phyloP scores from a whole-genome alignment of 2,113 vertebrate species.

The Tyrannus savana region DNA sequence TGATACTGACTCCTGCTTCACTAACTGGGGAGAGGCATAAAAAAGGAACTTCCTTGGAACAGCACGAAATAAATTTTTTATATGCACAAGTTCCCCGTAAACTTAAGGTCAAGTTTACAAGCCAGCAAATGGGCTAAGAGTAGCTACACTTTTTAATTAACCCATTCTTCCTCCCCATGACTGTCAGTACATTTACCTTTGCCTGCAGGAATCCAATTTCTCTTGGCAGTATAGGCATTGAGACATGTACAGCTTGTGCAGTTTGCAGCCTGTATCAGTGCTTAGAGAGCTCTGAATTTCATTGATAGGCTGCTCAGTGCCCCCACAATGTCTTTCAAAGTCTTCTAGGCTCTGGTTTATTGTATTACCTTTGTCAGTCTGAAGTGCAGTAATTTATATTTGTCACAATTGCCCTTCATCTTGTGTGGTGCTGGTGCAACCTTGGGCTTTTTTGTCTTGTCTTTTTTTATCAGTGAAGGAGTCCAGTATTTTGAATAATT shows the following conservation, averaged over 20 bases:
- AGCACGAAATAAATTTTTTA: background rate
- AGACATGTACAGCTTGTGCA: background rate
- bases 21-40: background rate
- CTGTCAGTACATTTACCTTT: conserved; percentile 9
- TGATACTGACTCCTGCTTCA: background rate
- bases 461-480: background rate
- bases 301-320: background rate
- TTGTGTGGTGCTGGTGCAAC: background rate
- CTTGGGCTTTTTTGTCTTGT: background rate
- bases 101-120: background rate
- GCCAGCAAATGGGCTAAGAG: background rate
- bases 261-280: background rate
- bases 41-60: background rate
- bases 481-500: conserved; percentile 21
- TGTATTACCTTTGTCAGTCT: conserved; percentile 32
- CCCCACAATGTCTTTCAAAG: background rate
- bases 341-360: conserved; percentile 33
- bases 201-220: background rate
- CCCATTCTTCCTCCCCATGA: background rate
- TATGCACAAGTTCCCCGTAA: background rate
- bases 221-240: background rate
- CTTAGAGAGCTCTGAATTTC: background rate
- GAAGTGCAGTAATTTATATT: conserved; percentile 35
- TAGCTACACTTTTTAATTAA: background rate
- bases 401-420: conserved; percentile 41